phyloP scores from a whole-genome alignment of 30 jellyfish, hydroid and myxozoan genomes.

The Aurelia aurita region DNA sequence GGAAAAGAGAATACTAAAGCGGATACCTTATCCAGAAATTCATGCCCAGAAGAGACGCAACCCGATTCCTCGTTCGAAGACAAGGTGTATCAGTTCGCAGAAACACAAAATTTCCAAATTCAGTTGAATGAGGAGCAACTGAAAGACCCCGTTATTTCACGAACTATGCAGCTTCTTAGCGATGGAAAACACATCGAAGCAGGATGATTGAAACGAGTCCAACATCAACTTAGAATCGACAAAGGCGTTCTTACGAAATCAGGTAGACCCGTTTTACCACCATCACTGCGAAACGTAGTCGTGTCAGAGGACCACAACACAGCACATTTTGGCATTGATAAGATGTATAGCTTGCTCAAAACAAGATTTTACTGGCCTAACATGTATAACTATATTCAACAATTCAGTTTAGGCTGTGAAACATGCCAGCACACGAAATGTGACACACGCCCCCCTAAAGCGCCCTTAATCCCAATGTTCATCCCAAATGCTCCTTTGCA shows the following conservation, averaged over 20 bases:
- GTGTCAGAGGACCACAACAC: too few relatives aligned
- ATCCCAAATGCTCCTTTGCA: constrained; percentile 47
- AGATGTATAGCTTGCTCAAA: neutral
- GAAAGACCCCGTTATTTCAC: constrained; percentile 14
- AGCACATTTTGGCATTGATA: too few relatives aligned
- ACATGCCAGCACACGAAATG: constrained; percentile 45
- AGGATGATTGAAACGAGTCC: too few relatives aligned
- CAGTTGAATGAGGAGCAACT: constrained; percentile 21
- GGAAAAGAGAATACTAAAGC: constrained; percentile 65
- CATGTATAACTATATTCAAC: constrained; percentile 10
- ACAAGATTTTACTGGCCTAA: constrained; percentile 52
- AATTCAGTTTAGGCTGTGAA: neutral
- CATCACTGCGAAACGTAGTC: too few relatives aligned
- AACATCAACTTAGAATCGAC: too few relatives aligned
- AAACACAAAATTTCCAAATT: constrained; percentile 1
- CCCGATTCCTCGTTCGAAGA: constrained; percentile 18
- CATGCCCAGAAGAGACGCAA: constrained; percentile 3
- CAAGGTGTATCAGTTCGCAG: constrained; percentile 4
- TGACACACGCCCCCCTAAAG: constrained; percentile 57
- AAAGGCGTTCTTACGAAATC: too few relatives aligned
- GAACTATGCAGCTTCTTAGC: neutral
- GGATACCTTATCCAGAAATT: constrained; percentile 36
- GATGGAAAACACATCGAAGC: constrained; percentile 2
- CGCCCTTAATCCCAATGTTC: constrained; percentile 57
- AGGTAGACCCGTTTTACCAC: too few relatives aligned